Percentiles rank a stretch among this genome's conserved stretches.
phyloP scores from a whole-genome alignment of 2,797 vertebrate species.

The Darevskia nairensis region DNA sequence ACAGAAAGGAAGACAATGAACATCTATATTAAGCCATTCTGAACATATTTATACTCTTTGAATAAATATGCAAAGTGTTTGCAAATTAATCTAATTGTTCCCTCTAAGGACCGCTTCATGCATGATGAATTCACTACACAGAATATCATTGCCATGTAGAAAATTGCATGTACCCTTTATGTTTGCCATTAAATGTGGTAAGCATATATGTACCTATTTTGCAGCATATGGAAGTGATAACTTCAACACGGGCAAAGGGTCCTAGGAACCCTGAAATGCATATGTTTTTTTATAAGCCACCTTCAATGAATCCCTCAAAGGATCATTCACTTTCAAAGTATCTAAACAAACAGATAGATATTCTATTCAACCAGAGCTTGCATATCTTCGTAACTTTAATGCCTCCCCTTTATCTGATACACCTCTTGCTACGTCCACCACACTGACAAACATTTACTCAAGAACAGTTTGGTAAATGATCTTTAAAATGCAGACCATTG shows the following conservation, averaged over 20 bases:
- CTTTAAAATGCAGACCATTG: conserved; percentile 54
- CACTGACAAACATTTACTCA: conserved; percentile 41
- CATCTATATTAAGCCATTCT: background rate
- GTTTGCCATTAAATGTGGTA: background rate
- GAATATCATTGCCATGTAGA: background rate
- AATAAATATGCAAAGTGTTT: background rate
- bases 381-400: conserved; percentile 2
- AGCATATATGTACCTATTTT: background rate
- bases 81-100: background rate
- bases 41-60: conserved; percentile 5
- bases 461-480: conserved; percentile 54
- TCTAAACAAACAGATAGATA: background rate
- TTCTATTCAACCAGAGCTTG: conserved; percentile 2
- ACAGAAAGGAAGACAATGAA: background rate
- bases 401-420: conserved; percentile 21
- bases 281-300: background rate
- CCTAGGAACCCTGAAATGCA: background rate
- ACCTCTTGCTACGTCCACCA: conserved; percentile 11
- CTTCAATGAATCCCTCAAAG: background rate
- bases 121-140: conserved; percentile 1
- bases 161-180: background rate
- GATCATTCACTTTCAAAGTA: background rate
- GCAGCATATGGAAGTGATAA: background rate
- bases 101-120: background rate
- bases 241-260: background rate